Evolutionary conservation across 2,797 vertebrate genomes (phyloP).

Genomic region (Crotalus adamanteus): DNA sequence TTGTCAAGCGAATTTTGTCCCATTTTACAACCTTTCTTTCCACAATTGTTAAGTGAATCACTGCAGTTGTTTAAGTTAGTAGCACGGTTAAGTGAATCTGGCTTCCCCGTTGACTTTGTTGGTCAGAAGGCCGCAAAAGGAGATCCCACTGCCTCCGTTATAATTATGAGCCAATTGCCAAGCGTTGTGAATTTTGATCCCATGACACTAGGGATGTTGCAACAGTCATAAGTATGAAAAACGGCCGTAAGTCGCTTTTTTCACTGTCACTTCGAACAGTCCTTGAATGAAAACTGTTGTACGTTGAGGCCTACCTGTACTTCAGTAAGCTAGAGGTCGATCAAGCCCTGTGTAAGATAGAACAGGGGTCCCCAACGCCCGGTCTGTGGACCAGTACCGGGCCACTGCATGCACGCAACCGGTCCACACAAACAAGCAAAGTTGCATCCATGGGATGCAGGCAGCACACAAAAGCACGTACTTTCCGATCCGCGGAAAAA

Average conservation of each 20-base stretch:
- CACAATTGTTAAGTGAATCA: neutral
- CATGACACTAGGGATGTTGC: neutral
- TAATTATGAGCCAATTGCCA: neutral
- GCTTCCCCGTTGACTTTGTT: neutral
- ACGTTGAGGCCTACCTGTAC: neutral
- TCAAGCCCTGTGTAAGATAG: neutral
- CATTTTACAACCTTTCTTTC: neutral
- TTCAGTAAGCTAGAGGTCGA: neutral
- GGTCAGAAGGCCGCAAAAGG: neutral
- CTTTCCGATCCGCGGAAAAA: too few species aligned
- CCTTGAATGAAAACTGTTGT: neutral
- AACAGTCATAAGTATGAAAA: neutral
- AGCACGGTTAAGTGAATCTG: neutral
- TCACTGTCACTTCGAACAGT: neutral
- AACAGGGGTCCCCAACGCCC: too few species aligned
- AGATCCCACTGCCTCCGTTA: neutral
- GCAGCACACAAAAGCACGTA: too few species aligned
- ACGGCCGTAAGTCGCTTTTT: neutral
- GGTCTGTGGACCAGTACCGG: too few species aligned
- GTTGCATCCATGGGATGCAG: too few species aligned
- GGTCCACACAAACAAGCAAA: too few species aligned
- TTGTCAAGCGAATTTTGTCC: neutral
- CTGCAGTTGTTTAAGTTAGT: neutral
- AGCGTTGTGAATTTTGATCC: neutral
- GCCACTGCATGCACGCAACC: too few species aligned